Percentiles rank a stretch among this genome's conserved stretches.
phyloP scores from a whole-genome alignment of 2,797 vertebrate species.

The Okamejei kenojei region DNA sequence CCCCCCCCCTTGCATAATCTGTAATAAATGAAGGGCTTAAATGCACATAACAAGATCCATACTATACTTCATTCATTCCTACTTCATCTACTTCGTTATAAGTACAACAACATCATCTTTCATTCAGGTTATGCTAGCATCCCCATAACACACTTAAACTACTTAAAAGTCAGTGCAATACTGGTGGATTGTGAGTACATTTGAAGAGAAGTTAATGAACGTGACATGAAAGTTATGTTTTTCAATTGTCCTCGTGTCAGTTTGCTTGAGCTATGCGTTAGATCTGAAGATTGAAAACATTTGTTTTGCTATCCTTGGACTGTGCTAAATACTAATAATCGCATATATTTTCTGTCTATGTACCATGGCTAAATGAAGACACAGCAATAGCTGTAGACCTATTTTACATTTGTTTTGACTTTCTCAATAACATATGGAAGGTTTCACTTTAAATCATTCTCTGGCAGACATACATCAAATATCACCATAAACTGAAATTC shows the following conservation, averaged over 20 bases:
- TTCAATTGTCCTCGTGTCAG: not conserved
- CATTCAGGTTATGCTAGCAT: not conserved
- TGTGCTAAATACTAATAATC: not conserved
- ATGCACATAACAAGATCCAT: not conserved
- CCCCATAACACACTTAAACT: not conserved
- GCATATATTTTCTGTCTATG: not conserved
- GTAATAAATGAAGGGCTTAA: not conserved
- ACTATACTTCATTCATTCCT: too few species aligned
- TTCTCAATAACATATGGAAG: not conserved
- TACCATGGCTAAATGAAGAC: not conserved
- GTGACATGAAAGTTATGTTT: not conserved
- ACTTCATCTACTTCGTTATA: not conserved
- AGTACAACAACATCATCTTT: not conserved
- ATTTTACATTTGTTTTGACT: not conserved
- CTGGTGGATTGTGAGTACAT: not conserved
- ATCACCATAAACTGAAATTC: slow-evolving; percentile 14
- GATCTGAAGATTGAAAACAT: not conserved
- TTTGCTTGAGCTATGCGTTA: not conserved
- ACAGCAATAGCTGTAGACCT: not conserved
- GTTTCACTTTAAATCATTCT: not conserved
- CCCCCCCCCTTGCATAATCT: not conserved
- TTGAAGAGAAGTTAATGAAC: slow-evolving; percentile 2
- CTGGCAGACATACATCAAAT: not conserved
- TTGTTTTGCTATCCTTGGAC: not conserved
- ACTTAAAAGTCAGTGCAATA: not conserved